Evolutionary conservation across 2,797 vertebrate species (phyloP).

Genomic region (Buphagus erythrorhynchus): DNA sequence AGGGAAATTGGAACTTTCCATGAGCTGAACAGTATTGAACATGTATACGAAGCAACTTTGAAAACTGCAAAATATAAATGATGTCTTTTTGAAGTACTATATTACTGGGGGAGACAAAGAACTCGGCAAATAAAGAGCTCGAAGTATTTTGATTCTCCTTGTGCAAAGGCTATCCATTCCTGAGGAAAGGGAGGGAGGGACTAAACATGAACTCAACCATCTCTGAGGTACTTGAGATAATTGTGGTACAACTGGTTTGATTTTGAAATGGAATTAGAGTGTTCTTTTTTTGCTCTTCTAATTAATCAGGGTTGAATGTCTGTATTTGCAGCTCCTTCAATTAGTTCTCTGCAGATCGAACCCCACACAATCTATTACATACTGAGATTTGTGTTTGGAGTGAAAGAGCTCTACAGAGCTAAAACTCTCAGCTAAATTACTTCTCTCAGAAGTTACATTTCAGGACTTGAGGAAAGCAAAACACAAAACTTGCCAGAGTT

Average conservation of each 20-base stretch:
- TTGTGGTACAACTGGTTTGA: slow-evolving; percentile 32
- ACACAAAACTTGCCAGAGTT: background rate
- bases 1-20: background rate
- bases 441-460: background rate
- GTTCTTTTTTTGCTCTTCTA: slow-evolving; percentile 13
- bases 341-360: background rate
- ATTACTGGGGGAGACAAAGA: background rate
- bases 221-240: slow-evolving; percentile 31
- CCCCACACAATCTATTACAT: slow-evolving; percentile 27
- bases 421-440: slow-evolving; percentile 18
- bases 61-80: background rate
- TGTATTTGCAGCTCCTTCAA: slow-evolving; percentile 28
- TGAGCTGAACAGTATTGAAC: background rate
- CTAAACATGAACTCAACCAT: background rate
- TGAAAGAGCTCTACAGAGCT: background rate
- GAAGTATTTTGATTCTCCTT: background rate
- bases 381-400: slow-evolving; percentile 13
- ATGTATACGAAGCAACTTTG: background rate
- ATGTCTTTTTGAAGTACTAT: background rate
- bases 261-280: slow-evolving; percentile 45
- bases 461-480: background rate
- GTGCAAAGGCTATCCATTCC: background rate
- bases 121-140: background rate
- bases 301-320: slow-evolving; percentile 43
- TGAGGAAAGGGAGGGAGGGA: background rate